A percentile compares a stretch with the other conserved stretches of the same genome.
phyloP scores from a whole-genome alignment of 2,113 vertebrate species.

The Grantiella picta region DNA sequence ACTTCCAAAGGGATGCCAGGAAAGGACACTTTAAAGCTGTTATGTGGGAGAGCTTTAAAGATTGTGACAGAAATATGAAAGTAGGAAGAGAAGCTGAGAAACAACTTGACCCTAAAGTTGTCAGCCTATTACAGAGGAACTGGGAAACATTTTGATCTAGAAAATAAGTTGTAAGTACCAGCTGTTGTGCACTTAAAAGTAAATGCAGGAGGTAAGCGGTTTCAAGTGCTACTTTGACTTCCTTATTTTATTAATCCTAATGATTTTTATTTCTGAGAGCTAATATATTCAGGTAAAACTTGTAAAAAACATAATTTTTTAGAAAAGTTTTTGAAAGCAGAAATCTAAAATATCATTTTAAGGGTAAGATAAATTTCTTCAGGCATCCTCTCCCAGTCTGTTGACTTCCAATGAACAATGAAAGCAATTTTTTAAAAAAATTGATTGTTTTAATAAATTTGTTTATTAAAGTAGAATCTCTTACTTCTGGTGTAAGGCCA shows the following conservation, averaged over 20 bases:
- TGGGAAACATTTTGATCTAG: background rate
- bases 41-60: background rate
- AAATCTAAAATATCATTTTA: background rate
- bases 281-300: background rate
- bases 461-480: background rate
- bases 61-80: background rate
- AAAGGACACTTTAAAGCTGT: background rate
- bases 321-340: background rate
- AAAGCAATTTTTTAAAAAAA: background rate
- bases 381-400: fast-evolving
- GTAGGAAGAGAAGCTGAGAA: background rate
- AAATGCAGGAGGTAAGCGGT: background rate
- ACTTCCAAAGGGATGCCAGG: background rate
- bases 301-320: background rate
- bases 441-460: background rate
- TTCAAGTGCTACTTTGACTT: background rate
- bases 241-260: background rate
- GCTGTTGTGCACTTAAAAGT: background rate
- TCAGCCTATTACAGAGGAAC: background rate
- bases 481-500: background rate
- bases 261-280: background rate
- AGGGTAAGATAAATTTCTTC: background rate
- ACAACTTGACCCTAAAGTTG: background rate
- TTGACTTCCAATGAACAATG: background rate
- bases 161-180: background rate